Evolutionary conservation across 2,113 vertebrate genomes (phyloP).

Genomic region (Myiagra hebetior): DNA sequence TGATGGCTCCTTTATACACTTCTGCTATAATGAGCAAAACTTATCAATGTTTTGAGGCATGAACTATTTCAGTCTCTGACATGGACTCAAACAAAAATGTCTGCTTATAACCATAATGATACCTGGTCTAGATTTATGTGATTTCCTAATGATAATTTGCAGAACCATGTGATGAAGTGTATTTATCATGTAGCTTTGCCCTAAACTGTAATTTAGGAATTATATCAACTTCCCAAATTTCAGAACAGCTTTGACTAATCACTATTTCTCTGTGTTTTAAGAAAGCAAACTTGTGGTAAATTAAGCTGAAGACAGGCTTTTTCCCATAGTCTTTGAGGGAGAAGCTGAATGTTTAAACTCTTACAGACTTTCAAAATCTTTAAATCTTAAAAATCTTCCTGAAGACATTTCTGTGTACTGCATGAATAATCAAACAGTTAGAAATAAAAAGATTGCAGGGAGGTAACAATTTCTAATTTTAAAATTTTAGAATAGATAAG

Average conservation of each 20-base stretch:
- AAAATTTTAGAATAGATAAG: not conserved
- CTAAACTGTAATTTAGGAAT: not conserved
- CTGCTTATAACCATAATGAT: not conserved
- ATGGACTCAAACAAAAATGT: not conserved
- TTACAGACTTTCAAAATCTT: not conserved
- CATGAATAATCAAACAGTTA: not conserved
- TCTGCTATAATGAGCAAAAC: not conserved
- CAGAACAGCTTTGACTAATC: not conserved
- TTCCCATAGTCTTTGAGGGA: not conserved
- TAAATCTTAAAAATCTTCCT: not conserved
- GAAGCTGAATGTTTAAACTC: not conserved
- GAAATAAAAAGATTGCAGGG: not conserved
- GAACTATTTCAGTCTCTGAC: not conserved
- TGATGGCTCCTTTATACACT: rapidly evolving
- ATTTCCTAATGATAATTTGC: not conserved
- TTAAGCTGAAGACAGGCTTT: not conserved
- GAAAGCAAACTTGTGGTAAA: not conserved
- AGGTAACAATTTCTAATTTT: not conserved
- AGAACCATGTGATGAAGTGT: not conserved
- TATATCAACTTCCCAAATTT: not conserved
- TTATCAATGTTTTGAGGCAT: not conserved
- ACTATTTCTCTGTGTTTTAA: not conserved
- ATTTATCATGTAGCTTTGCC: not conserved
- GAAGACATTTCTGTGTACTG: not conserved
- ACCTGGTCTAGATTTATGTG: not conserved